Percentiles rank a stretch among this genome's conserved stretches.
Evolutionary conservation across 2,113 vertebrate species (phyloP).

Genomic region (Noturus placidus): DNA sequence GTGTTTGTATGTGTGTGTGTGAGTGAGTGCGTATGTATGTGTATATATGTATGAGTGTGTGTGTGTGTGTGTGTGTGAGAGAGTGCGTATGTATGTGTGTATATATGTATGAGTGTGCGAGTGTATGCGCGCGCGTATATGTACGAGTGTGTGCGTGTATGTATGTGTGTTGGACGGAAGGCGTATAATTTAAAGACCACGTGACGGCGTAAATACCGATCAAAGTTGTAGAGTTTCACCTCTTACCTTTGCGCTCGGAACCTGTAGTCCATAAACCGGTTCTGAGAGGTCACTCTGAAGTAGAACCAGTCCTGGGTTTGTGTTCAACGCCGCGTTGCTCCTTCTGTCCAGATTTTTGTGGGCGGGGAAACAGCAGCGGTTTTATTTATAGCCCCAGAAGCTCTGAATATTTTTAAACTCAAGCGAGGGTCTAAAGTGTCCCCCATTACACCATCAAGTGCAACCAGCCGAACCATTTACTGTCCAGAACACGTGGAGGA

Average conservation of each 20-base stretch:
- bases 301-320: background rate
- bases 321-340: background rate
- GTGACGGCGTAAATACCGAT: no score
- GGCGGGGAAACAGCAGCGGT: background rate
- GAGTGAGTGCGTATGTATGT: no score
- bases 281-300: background rate
- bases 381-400: constrained; percentile 13
- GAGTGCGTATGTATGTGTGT: background rate
- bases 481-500: no score
- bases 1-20: background rate
- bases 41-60: background rate
- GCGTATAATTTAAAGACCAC: background rate
- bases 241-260: background rate
- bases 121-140: no score
- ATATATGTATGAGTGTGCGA: background rate
- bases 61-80: background rate
- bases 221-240: background rate
- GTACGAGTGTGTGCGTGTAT: background rate
- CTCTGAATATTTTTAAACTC: background rate
- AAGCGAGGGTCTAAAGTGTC: background rate
- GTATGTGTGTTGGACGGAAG: background rate
- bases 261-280: background rate
- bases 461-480: background rate
- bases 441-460: background rate
- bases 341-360: background rate